Base-by-base conservation (phyloP, 2,113 vertebrate genomes). In the Nerophis lumbriciformis region DNA sequence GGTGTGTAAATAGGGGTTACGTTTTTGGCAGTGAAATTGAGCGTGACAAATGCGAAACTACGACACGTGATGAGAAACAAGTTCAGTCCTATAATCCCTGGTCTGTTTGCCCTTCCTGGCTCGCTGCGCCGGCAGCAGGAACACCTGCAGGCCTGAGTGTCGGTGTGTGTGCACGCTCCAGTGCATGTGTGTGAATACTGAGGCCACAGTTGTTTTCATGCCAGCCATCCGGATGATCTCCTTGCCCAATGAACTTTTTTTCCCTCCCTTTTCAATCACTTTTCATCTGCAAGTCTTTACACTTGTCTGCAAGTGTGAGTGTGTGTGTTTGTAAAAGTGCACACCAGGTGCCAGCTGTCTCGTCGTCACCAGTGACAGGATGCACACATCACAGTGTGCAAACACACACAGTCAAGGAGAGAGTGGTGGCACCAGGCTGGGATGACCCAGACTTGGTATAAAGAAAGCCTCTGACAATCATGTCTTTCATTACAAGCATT, bases 151-250 rank as follows among this genome's bases (percentile, higher is more conserved):
- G 68, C 16, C 63, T 61, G 64, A 54, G 55, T 69, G 63, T 65
- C 51, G 72, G 61, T 61, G 55, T 61, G 71, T 35, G 60, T 49
- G 64, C 51, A 45, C 42, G 42, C 42, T 45, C 10, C 10, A 45
- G 42, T 12, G 13, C 58, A 54, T 57, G 48, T 48, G 36, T 44
- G 11, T 60, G 61, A 79, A 79, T 77, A 88, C 86, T 88, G 82
- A 87, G 76, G 82, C 77, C 61, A 61, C 66, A 81, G 83, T 87
- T 87, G 84, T 87, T 87, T 75, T 78, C 76, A 69, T 88, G 85
- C 85, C 83, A 87, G 71, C 72, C 74, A 53, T 78, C 79, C 85
- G 83, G 83, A 88, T 85, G 78, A 82, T 68, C 72, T 72, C 73
- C 76, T 67, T 83, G 82, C 79, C 74, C 78, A 78, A 61, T 76